Percentiles rank a stretch among this genome's conserved stretches.
Conservation (phyloP, 2,888 invertebrate species). For the Empis livida region DNA sequence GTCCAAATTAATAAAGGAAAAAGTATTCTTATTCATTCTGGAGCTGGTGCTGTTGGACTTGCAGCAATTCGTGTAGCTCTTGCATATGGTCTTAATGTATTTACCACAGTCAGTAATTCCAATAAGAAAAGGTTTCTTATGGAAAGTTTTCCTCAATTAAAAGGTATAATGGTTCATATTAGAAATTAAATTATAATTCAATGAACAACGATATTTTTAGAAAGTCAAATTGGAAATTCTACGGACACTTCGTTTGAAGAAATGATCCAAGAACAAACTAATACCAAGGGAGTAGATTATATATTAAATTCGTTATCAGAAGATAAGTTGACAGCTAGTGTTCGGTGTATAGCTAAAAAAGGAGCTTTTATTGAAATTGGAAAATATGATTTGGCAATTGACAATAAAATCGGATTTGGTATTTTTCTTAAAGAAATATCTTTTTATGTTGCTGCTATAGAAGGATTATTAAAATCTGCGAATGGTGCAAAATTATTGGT, state of each 20-base stretch:
- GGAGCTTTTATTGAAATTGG: conserved; percentile 47
- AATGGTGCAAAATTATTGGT: not conserved
- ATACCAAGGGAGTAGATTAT: conserved; percentile 45
- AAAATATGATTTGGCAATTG: conserved; percentile 45
- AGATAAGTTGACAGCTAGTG: conserved; percentile 40
- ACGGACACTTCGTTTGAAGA: conserved; percentile 43
- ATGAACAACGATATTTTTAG: not conserved
- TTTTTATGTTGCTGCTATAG: conserved; percentile 49
- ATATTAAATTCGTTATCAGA: conserved; percentile 49
- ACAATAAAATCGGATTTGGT: conserved; percentile 40
- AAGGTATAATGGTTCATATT: not conserved
- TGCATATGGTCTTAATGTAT: conserved; percentile 43
- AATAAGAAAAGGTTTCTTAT: conserved; percentile 45
- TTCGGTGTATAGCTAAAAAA: conserved; percentile 25
- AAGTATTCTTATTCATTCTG: conserved; percentile 32
- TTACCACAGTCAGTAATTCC: conserved; percentile 46
- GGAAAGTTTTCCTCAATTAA: conserved; percentile 9
- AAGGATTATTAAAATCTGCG: conserved; percentile 17
- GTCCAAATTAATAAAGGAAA: conserved; percentile 40
- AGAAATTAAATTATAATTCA: too few species aligned
- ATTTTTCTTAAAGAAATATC: conserved; percentile 45
- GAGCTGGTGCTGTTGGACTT: conserved; percentile 50
- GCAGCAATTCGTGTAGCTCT: conserved; percentile 51
- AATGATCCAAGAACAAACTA: conserved; percentile 40
- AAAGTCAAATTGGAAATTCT: conserved; percentile 40